phyloP scores from a whole-genome alignment of 2,888 invertebrate genomes.

The Gisinianus flammeolus region DNA sequence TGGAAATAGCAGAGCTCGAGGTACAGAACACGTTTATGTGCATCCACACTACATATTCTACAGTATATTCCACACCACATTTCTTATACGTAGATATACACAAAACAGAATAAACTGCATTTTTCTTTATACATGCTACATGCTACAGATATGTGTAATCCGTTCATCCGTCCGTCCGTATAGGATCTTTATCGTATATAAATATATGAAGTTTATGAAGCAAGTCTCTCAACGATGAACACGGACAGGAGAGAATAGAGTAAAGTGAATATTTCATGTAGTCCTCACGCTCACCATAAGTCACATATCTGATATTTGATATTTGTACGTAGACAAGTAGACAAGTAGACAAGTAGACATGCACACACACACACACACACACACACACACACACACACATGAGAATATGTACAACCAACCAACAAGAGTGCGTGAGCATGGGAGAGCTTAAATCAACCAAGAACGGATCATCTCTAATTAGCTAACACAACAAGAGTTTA shows the following conservation, averaged over 20 bases:
- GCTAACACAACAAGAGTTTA: slow-evolving; percentile 8
- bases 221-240: too few relatives aligned
- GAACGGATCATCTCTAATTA: slow-evolving; percentile 25
- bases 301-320: slow-evolving; percentile 1
- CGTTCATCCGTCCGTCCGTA: not conserved
- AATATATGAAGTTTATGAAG: too few relatives aligned
- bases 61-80: not conserved
- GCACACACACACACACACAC: not conserved
- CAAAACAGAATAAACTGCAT: not conserved
- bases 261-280: not conserved
- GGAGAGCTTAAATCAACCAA: not conserved
- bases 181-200: too few relatives aligned
- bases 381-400: too few relatives aligned
- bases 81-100: not conserved
- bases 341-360: not conserved
- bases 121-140: not conserved
- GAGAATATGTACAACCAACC: not conserved
- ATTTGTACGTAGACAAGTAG: not conserved
- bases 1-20: slow-evolving; percentile 8
- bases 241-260: not conserved
- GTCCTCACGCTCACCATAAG: slow-evolving; percentile 9
- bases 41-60: not conserved
- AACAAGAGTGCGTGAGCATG: not conserved
- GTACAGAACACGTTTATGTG: not conserved
- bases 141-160: not conserved